A percentile compares a stretch with the other conserved stretches of the same genome.
These are phyloP conservation scores for Muntiacus muntjak DNA, from an alignment of 2,113 vertebrate genomes.

Conservation along the genomic window DNA sequence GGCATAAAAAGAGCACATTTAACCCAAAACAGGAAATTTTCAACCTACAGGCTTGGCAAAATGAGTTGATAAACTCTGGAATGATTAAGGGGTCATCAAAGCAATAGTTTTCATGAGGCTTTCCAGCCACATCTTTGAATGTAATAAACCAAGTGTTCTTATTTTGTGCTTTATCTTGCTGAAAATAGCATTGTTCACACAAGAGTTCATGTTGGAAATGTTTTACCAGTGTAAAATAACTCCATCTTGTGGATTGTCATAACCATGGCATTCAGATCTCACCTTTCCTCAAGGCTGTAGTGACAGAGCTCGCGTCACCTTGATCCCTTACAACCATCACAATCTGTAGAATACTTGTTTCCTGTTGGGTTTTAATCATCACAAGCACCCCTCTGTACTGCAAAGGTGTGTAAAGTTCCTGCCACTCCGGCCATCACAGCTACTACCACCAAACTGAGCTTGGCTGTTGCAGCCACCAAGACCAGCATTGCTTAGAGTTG, in stretches of 20 bases:
- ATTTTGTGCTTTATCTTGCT: not conserved
- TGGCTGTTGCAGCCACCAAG: not conserved
- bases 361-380: not conserved
- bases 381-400: not conserved
- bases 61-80: not conserved
- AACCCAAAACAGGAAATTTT: not conserved
- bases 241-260: conserved; percentile 27
- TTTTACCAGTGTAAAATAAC: conserved; percentile 20
- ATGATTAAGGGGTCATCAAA: not conserved
- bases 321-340: not conserved
- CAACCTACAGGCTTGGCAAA: not conserved
- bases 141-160: not conserved
- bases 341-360: not conserved
- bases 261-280: conserved; percentile 19
- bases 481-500: not conserved
- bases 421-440: not conserved
- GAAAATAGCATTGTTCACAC: not conserved
- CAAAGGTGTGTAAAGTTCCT: not conserved
- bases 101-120: not conserved
- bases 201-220: not conserved
- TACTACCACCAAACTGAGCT: not conserved
- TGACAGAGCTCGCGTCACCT: not conserved
- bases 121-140: not conserved
- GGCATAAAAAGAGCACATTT: not conserved
- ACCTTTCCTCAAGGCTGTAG: not conserved